A percentile compares a stretch with the other conserved stretches of the same genome.
Conservation (phyloP, 1,140 invertebrate species). For the Rhizoglyphus robini region DNA sequence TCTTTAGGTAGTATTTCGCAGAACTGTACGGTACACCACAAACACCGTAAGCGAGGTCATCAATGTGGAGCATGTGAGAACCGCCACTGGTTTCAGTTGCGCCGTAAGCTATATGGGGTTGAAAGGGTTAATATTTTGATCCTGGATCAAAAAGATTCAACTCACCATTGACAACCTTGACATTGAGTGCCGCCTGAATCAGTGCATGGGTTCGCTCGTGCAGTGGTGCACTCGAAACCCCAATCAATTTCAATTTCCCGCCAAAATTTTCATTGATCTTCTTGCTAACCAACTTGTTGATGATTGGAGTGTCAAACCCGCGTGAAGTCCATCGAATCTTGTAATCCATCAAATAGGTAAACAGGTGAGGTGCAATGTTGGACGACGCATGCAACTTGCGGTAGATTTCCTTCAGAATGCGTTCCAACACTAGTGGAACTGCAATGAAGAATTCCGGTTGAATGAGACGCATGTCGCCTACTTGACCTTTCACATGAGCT, state of each 20-base stretch:
- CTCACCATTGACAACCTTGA: conserved; percentile 52
- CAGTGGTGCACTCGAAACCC: conserved; percentile 52
- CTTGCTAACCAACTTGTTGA: conserved; percentile 18
- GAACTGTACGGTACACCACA: conserved; percentile 1
- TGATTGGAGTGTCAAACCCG: conserved; percentile 20
- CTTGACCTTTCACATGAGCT: not conserved
- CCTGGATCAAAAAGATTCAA: not conserved
- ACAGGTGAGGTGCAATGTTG: conserved; percentile 35
- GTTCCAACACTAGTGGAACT: conserved; percentile 88
- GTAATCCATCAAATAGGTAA: conserved; percentile 21
- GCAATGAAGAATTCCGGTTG: conserved; percentile 83
- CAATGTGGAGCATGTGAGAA: not conserved
- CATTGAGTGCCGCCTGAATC: conserved; percentile 40
- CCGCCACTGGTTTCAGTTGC: conserved; percentile 17
- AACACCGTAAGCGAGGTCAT: not conserved
- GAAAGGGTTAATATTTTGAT: not conserved
- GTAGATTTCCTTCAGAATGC: conserved; percentile 85
- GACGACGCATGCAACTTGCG: conserved; percentile 65
- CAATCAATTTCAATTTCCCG: conserved; percentile 38
- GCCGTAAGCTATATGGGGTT: not conserved
- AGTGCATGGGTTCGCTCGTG: conserved; percentile 50
- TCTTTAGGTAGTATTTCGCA: conserved; percentile 32
- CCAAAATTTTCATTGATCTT: conserved; percentile 18
- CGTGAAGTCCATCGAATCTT: conserved; percentile 3
- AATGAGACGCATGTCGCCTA: conserved; percentile 45